Evolutionary conservation across 2,888 invertebrate genomes (phyloP).

Genomic region (Campaea margaritaria): DNA sequence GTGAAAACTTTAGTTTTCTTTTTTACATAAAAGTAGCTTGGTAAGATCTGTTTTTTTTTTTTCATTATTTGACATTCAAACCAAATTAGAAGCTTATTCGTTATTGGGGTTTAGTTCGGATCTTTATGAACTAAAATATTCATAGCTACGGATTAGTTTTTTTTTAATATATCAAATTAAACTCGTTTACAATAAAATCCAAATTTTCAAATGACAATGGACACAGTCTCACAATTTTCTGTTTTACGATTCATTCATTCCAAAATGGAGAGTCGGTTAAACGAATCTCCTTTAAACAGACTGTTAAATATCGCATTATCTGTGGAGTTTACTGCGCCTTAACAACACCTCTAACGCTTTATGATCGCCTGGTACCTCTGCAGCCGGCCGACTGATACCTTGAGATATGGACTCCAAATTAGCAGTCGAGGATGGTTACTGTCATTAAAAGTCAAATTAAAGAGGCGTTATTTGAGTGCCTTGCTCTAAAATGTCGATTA

Average conservation of each 20-base stretch:
- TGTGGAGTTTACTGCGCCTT: conserved; percentile 12
- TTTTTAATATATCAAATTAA: too few relatives aligned
- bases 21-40: too few relatives aligned
- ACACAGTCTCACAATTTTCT: conserved; percentile 9
- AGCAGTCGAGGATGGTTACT: too few relatives aligned
- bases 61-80: too few relatives aligned
- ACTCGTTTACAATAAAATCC: neutral
- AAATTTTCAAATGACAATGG: conserved; percentile 10
- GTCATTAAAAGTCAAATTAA: too few relatives aligned
- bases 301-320: conserved; percentile 5
- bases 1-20: neutral
- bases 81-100: too few relatives aligned
- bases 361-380: conserved; percentile 7
- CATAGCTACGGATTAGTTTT: too few relatives aligned
- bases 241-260: conserved; percentile 26
- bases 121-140: too few relatives aligned
- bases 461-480: too few relatives aligned
- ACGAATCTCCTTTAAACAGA: conserved; percentile 23
- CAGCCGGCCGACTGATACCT: neutral
- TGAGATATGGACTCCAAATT: neutral
- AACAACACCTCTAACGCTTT: conserved; percentile 8
- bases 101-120: too few relatives aligned
- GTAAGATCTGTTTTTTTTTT: too few relatives aligned
- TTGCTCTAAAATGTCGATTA: too few relatives aligned
- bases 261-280: conserved; percentile 21